A percentile compares a stretch with the other conserved stretches of the same genome.
Evolutionary conservation across 2,797 vertebrate species (phyloP).

Genomic region (Pteropus rufus): DNA sequence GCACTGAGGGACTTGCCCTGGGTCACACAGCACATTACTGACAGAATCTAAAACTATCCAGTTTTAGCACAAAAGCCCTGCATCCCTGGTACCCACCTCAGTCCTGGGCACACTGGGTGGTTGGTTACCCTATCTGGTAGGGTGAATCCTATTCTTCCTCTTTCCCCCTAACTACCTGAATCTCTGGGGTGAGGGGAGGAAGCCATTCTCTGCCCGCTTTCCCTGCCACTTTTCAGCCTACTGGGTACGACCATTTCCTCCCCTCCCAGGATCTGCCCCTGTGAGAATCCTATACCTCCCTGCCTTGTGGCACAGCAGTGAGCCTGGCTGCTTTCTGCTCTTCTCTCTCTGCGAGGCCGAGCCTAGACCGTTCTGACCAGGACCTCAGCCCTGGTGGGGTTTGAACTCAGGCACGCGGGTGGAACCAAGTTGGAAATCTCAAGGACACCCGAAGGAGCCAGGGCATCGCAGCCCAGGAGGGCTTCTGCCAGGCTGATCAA

Average conservation of each 20-base stretch:
- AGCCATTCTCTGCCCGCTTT: not conserved
- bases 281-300: not conserved
- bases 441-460: rapidly evolving
- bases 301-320: not conserved
- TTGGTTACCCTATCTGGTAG: not conserved
- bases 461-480: not conserved
- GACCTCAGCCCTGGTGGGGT: not conserved
- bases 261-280: not conserved
- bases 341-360: not conserved
- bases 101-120: not conserved
- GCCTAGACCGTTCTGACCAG: not conserved
- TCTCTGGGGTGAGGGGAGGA: not conserved
- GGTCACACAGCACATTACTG: not conserved
- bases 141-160: not conserved
- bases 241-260: not conserved
- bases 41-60: not conserved
- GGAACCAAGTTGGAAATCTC: not conserved
- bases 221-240: not conserved
- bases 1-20: not conserved
- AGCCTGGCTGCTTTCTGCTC: not conserved
- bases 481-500: not conserved
- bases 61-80: not conserved
- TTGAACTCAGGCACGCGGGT: not conserved
- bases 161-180: not conserved
- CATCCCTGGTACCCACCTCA: not conserved